Evolutionary conservation across 2,888 invertebrate genomes (phyloP).

Genomic region (Campopleginae sp.): DNA sequence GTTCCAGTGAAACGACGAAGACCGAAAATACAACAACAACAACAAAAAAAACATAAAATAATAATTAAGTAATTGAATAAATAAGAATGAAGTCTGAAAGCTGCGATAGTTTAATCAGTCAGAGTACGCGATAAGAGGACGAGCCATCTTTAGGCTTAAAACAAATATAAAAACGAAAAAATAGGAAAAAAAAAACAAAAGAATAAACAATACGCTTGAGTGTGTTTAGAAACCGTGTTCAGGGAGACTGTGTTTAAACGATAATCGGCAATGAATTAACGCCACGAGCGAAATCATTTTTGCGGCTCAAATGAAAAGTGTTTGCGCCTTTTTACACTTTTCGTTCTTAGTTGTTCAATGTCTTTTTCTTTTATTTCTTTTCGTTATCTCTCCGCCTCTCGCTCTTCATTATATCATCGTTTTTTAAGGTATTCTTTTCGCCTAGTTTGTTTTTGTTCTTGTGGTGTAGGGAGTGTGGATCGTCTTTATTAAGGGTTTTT

Average conservation of each 20-base stretch:
- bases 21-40: conserved; percentile 41
- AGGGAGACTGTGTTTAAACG: conserved; percentile 26
- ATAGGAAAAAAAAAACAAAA: conserved; percentile 39
- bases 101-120: conserved; percentile 38
- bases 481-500: conserved; percentile 53
- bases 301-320: conserved; percentile 55
- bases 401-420: conserved; percentile 56
- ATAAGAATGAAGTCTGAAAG: conserved; percentile 42
- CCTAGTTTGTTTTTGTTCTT: conserved; percentile 46
- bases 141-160: conserved; percentile 52
- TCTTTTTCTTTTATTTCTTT: conserved; percentile 32
- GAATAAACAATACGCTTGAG: conserved; percentile 19
- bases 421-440: conserved; percentile 39
- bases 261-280: conserved; percentile 31
- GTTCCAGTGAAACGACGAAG: conserved; percentile 50
- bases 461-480: conserved; percentile 63
- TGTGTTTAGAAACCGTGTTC: conserved; percentile 42
- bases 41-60: conserved; percentile 15
- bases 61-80: conserved; percentile 1
- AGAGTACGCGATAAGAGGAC: conserved; percentile 13
- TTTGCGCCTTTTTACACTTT: conserved; percentile 44
- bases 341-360: conserved; percentile 40
- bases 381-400: conserved; percentile 31
- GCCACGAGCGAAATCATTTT: conserved; percentile 61
- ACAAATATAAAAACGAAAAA: conserved; percentile 55